Base-by-base conservation (phyloP, 2,888 invertebrate species). In the Zaprionus obscuricornis region DNA sequence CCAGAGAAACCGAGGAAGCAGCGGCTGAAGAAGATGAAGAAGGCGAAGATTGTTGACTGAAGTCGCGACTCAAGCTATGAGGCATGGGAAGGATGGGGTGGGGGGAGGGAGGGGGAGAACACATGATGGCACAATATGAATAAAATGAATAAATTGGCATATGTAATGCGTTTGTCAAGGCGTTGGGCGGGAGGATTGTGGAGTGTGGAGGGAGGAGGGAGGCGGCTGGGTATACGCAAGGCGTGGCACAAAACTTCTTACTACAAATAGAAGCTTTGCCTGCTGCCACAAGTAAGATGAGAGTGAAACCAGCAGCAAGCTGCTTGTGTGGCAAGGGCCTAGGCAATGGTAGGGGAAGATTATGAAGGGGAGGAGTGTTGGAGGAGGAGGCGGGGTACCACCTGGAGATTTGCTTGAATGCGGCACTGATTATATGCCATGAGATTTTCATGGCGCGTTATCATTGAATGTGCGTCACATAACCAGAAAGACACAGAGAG, bases 101-200 rank as follows among this genome's bases (percentile, higher is more conserved):
- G 26, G 29, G 16, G 11, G 4, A 4, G 10, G 14, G 31, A 4
- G 26, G 16, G 17, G 27, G 27, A 22, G 46, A 22, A 47, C 65
- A 43, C 20, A 54, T 50, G 68, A 66, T 56, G 69, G 43, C 52
- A 68, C 75, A 85, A 85, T 85, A 78, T 82, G 78, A 78, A 78
- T 78, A 78, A 82, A 78, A 78, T 78, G 85, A 78, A 78, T 78
- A 78, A 78, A 78, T 78, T 78, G 78, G 85, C 78, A 85, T 85
- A 79, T 85, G 83, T 72, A 79, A 79, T 79, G 79, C 71, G 78
- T 82, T 84, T 71, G 77, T 55, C 49, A 34, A 33, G 37, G 55
- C 16, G 54, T 42, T 11, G 31, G 13, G 42, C 14, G n/a, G n/a
- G n/a, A n/a, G n/a, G n/a, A n/a, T n/a, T n/a, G n/a, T n/a, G 14